A percentile compares a stretch with the other conserved stretches of the same genome.
Conservation (phyloP, 1,140 invertebrate species). For the Drosophila kohkoa region DNA sequence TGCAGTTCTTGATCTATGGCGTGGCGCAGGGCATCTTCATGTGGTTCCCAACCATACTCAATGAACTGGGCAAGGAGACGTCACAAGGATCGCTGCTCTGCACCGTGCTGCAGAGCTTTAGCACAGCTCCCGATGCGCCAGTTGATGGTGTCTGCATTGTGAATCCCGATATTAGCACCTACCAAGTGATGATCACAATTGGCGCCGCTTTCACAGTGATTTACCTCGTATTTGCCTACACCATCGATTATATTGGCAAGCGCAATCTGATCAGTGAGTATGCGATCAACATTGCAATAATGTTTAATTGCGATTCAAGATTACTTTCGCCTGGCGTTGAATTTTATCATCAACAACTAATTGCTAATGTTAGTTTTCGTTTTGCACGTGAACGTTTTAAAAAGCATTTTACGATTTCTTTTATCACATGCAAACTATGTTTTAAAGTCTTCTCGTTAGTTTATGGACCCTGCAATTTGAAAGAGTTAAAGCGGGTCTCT, state of each 20-base stretch:
- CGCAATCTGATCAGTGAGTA: slow-evolving; percentile 75
- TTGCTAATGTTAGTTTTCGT: too few relatives aligned
- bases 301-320: too few relatives aligned
- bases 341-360: too few relatives aligned
- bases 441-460: too few relatives aligned
- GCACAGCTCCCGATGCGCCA: not conserved
- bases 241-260: slow-evolving; percentile 72
- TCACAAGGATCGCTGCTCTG: slow-evolving; percentile 46
- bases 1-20: slow-evolving; percentile 86
- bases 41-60: slow-evolving; percentile 84
- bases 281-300: not conserved
- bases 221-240: slow-evolving; percentile 76
- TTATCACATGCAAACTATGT: too few relatives aligned
- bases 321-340: too few relatives aligned
- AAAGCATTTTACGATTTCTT: too few relatives aligned
- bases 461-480: too few relatives aligned
- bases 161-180: slow-evolving; percentile 53
- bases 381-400: too few relatives aligned
- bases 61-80: slow-evolving; percentile 50
- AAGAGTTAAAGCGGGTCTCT: too few relatives aligned
- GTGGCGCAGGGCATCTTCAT: slow-evolving; percentile 85
- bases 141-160: slow-evolving; percentile 7
- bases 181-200: slow-evolving; percentile 73
- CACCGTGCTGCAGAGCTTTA: slow-evolving; percentile 42
- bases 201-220: slow-evolving; percentile 66